Conservation (phyloP, 1,140 invertebrate species). For the Trichonephila clavata region DNA sequence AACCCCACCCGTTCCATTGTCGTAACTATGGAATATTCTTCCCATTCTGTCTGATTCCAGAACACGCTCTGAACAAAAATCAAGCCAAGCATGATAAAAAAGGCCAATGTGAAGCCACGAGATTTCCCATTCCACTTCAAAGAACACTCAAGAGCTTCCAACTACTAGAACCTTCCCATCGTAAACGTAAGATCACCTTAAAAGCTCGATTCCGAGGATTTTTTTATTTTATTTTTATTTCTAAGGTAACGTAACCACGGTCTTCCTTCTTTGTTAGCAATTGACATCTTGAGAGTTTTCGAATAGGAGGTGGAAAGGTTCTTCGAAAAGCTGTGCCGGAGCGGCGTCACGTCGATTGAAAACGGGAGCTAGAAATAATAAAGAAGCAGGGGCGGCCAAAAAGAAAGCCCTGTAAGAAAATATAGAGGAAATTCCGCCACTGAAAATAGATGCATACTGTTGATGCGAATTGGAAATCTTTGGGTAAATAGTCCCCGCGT, state of each 20-base stretch:
- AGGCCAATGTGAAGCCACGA: slow-evolving; percentile 21
- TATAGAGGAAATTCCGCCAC: not conserved
- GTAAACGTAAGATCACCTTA: slow-evolving; percentile 43
- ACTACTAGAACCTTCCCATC: not conserved
- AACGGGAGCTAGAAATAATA: slow-evolving; percentile 33
- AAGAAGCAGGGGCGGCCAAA: not conserved
- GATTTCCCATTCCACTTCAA: slow-evolving; percentile 3
- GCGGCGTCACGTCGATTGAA: slow-evolving; percentile 55
- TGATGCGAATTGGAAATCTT: slow-evolving; percentile 62
- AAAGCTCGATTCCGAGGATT: slow-evolving; percentile 17
- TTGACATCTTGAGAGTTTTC: slow-evolving; percentile 42
- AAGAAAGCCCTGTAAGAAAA: slow-evolving; percentile 9
- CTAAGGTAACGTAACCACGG: slow-evolving; percentile 32
- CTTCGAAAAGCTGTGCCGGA: not conserved
- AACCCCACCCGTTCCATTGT: not conserved
- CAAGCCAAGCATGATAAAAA: not conserved
- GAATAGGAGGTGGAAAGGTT: not conserved
- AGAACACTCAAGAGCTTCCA: not conserved
- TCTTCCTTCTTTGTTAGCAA: slow-evolving; percentile 57
- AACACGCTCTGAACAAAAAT: not conserved
- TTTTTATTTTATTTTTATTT: not conserved
- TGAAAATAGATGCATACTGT: slow-evolving; percentile 62
- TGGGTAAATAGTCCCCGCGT: slow-evolving; percentile 45
- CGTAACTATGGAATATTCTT: not conserved
- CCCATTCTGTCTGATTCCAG: not conserved